Percentiles rank a stretch among this genome's conserved stretches.
Evolutionary conservation across 23 tunicate genomes (phyloP).

Genomic region (Phallusia fumigata): DNA sequence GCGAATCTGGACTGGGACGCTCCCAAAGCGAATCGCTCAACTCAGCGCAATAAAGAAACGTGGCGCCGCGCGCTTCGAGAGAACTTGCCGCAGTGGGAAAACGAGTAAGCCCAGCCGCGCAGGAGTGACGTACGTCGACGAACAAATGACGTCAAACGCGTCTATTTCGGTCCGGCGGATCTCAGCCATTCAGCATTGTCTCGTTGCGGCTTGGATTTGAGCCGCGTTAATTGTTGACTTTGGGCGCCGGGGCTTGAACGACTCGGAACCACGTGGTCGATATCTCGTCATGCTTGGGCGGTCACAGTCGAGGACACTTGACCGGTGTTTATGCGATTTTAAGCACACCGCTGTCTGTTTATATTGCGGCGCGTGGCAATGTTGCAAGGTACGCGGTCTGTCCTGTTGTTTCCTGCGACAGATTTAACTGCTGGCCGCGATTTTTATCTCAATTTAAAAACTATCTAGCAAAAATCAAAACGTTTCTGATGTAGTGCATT

Average conservation of each 20-base stretch:
- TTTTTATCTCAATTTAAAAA: no score
- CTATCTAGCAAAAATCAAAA: no score
- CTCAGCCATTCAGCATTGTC: not conserved
- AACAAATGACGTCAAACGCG: constrained; percentile 20
- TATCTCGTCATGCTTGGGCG: not conserved
- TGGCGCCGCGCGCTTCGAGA: not conserved
- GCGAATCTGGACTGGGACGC: no score
- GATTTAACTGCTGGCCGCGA: no score
- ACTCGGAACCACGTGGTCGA: not conserved
- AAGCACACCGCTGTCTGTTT: no score
- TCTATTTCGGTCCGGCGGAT: constrained; percentile 20
- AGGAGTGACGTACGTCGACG: not conserved
- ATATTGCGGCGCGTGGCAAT: no score
- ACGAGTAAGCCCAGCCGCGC: not conserved
- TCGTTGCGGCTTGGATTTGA: not conserved
- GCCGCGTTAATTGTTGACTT: constrained; percentile 6
- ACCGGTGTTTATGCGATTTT: no score
- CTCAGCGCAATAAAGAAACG: not conserved
- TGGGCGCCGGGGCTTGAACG: constrained; percentile 3
- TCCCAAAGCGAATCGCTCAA: no score
- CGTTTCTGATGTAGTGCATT: no score
- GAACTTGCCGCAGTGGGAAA: not conserved
- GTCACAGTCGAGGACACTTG: no score
- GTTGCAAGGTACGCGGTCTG: no score
- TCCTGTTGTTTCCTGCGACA: no score